Percentiles rank a stretch among this genome's conserved stretches.
Evolutionary conservation across 1,140 invertebrate species (phyloP).

Genomic region (Euura saliciscinereae): DNA sequence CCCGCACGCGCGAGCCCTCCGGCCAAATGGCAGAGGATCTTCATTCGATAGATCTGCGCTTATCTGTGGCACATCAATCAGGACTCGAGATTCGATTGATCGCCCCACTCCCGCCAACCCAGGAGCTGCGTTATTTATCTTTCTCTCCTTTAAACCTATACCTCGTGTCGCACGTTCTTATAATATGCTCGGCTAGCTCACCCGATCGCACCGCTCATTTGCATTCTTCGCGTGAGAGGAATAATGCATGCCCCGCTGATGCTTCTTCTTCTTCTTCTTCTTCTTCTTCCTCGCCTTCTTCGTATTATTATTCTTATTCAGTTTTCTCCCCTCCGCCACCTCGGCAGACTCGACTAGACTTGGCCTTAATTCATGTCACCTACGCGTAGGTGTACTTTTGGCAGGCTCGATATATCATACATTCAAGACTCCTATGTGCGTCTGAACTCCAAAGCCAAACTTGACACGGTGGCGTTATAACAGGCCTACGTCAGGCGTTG

Average conservation of each 20-base stretch:
- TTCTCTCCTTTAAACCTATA: too few relatives aligned
- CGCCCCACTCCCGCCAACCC: conserved; percentile 13
- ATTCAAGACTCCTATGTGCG: neutral
- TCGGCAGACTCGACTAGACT: too few relatives aligned
- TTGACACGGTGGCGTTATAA: conserved; percentile 7
- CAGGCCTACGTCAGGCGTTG: neutral
- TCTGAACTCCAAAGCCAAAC: neutral
- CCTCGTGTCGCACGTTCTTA: too few relatives aligned
- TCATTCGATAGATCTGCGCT: neutral
- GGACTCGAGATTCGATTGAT: conserved; percentile 29
- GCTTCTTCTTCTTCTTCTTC: too few relatives aligned
- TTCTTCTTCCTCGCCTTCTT: too few relatives aligned
- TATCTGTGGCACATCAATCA: conserved; percentile 37
- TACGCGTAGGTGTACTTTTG: too few relatives aligned
- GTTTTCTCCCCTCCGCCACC: too few relatives aligned
- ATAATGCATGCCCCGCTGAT: conserved; percentile 33
- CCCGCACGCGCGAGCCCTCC: neutral
- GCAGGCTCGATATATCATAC: too few relatives aligned
- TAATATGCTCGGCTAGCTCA: conserved; percentile 18
- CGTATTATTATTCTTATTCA: too few relatives aligned
- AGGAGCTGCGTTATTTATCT: too few relatives aligned
- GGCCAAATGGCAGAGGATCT: neutral
- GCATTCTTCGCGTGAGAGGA: conserved; percentile 42
- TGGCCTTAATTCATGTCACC: too few relatives aligned
- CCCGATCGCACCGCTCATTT: conserved; percentile 40